A percentile compares a stretch with the other conserved stretches of the same genome.
Conservation (phyloP, 2,797 vertebrate species). For the Semaprochilodus insignis region DNA sequence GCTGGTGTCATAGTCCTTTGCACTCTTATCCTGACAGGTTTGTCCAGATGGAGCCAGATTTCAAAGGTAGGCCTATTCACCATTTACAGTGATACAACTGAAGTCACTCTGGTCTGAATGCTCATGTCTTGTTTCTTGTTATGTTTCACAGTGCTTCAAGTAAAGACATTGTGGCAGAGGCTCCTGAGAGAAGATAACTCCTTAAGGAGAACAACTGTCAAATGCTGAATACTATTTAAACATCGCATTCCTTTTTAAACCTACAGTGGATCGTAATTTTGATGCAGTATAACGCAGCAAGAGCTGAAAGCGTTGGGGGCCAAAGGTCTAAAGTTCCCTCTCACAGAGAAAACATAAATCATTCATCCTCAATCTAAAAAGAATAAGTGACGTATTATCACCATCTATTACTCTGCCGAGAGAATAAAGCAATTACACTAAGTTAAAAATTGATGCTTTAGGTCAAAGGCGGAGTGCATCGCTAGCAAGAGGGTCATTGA, state of each 20-base stretch:
- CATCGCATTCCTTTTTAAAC: not conserved
- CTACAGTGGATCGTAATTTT: not conserved
- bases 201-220: not conserved
- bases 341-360: slow-evolving; percentile 1
- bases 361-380: slow-evolving; percentile 29
- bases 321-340: not conserved
- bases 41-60: slow-evolving; percentile 72
- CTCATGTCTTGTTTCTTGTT: not conserved
- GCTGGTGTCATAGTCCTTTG: slow-evolving; percentile 70
- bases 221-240: not conserved
- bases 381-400: slow-evolving; percentile 38
- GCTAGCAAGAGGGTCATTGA: not conserved
- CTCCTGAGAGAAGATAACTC: not conserved
- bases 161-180: not conserved
- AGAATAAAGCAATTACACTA: slow-evolving; percentile 48
- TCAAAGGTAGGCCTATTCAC: slow-evolving; percentile 30
- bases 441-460: slow-evolving; percentile 58
- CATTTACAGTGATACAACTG: not conserved
- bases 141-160: not conserved
- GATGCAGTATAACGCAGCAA: no score
- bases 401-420: slow-evolving; percentile 17
- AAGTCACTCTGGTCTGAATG: not conserved
- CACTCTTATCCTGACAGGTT: slow-evolving; percentile 70
- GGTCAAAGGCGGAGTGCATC: slow-evolving; percentile 21
- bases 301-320: not conserved